Evolutionary conservation across 2,797 vertebrate genomes (phyloP).

Genomic region (Tolypeutes matacus): DNA sequence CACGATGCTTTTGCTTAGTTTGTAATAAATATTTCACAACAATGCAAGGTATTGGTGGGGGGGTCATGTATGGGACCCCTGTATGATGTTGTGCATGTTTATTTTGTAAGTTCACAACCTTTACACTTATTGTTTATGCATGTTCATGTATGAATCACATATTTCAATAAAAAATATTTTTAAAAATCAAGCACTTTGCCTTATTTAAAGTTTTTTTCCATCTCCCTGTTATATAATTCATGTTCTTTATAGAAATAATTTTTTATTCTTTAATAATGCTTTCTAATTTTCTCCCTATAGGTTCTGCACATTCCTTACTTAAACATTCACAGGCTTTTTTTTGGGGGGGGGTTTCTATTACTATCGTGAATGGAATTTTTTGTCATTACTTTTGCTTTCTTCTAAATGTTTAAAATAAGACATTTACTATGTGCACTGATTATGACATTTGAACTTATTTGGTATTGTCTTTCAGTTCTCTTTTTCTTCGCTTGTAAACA

Average conservation of each 20-base stretch:
- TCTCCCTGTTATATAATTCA: no score
- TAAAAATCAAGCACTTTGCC: no score
- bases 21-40: no score
- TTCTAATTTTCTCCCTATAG: conserved; percentile 11
- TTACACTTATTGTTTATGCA: no score
- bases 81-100: no score
- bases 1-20: no score
- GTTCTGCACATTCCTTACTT: not conserved
- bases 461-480: conserved; percentile 2
- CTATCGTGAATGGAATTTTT: not conserved
- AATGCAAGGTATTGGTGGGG: no score
- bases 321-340: not conserved
- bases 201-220: no score
- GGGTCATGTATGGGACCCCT: no score
- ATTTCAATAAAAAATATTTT: no score
- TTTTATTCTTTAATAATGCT: conserved; percentile 21
- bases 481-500: conserved; percentile 20
- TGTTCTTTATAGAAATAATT: not conserved
- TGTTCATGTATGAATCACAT: no score
- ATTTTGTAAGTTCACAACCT: no score
- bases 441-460: not conserved
- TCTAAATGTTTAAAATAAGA: conserved; percentile 6
- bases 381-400: conserved; percentile 2
- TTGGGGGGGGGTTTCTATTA: not conserved
- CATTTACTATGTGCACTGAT: not conserved